Base-by-base conservation (phyloP, 2,888 invertebrate genomes). In the Rotaria sp. region DNA sequence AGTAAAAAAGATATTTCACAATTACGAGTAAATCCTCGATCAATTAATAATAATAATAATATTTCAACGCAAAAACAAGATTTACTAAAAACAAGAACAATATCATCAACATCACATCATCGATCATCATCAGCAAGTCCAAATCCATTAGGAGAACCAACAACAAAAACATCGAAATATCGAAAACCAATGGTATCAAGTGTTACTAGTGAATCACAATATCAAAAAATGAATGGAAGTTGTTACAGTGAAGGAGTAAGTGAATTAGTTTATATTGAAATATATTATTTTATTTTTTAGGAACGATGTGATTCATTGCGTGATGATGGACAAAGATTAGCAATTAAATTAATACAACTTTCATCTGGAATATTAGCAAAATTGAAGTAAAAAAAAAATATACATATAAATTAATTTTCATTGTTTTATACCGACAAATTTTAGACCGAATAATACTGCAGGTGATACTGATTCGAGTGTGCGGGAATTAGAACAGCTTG, bases 101-200 rank as follows among this genome's bases (percentile, higher is more conserved):
- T 67, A 67, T 67, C 67, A 67, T 35, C 35, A 67, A 21, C 67
- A 38, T 26, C 45, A 80, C 41, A 41, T 45, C 80, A 80, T 80
- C 80, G 80, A 7, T 80, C 80, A 45, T 80, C 80, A 80, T 80
- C 80, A 80, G 80, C 80, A 41, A 80, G 80, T 80, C 80, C 80
- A 80, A 80, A 80, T 45, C 45, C 80, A n/a, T 18, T 80, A 1
- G 45, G 80, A 45, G 45, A 80, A 45, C 24, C 21, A 45, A 10
- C 41, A 41, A 80, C 45, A 80, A 13, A 8, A 67, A 21, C 80
- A n/a, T 26, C 80, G 45, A 80, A 45, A 67, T 67, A 67, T 67
- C 67, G 67, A 35, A 67, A 67, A 67, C 5, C 35, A 67, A 67
- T 67, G 67, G 15, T 15, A 35, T 67, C 67, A 21, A 67, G 67